Evolutionary conservation across 2,113 vertebrate species (phyloP), one percentile per base, ranked within the genome.

Genomic region (Pluvialis apricaria): DNA sequence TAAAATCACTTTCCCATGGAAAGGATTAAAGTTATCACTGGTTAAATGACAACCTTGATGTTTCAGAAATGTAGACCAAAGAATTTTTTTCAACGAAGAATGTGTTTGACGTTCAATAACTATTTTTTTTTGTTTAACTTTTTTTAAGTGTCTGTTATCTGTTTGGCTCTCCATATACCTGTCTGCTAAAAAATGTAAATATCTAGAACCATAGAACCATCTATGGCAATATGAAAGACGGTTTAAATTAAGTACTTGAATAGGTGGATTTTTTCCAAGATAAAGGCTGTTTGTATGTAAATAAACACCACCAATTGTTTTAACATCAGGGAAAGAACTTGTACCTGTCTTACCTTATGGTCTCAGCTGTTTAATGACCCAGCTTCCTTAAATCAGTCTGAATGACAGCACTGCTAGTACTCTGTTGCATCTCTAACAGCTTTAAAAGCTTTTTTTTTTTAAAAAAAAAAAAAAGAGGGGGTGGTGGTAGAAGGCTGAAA

Each of bases 391-490:
- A 42, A 31, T 28, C 13, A 4, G 8, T 4, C 13, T 31, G 68
- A 51, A 22, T 29, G 20, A 29, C 13, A 38, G 21, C 26, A 4
- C 13, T 38, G 34, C 18, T 70, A 4, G 28, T 29, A 2, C 20
- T 58, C 34, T 38, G 15, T 7, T 91, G 5, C 18, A 10, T 29
- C n/a, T 71, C 12, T 12, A 62, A 58, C 13, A 77, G 15, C 60
- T 71, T 64, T 57, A 57, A 40, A 79, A 82, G 9, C 31, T 44
- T 5, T 34, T n/a, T 38, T 49, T 15, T 40, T 47, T n/a, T 20
- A 13, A 15, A 69, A 29, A 28, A 44, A 25, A 26, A 22, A 54
- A 11, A 3, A 3, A 0, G 2, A 2, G 5, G 6, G 2, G 9
- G 11, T 3, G 31, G 12, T 12, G 6, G 49, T 51, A 25, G 19